Evolutionary conservation across 2,797 vertebrate genomes (phyloP), one percentile per base, ranked within the genome.

Genomic region (Neopelma chrysocephalum): DNA sequence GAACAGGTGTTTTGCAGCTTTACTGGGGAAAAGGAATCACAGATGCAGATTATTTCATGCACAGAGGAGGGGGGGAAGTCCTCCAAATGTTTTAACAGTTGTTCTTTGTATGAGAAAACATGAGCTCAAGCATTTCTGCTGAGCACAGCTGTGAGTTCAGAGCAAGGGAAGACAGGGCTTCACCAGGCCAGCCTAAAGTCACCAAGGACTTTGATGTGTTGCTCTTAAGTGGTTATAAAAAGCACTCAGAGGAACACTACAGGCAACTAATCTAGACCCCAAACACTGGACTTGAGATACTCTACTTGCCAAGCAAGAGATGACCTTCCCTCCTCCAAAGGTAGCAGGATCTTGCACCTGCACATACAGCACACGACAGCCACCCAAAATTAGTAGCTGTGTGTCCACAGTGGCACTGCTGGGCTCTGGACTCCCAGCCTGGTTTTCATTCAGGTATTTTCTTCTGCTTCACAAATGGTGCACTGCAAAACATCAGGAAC

Each of bases 301-400:
- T 42, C 27, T 32, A 26, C 47, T 19, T 5, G 32, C 40, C 85
- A 26, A 54, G 57, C 32, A 31, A 32, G 47, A 0, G 6, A 26
- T 11, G 15, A 10, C 13, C 40, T 32, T 81, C 54, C 34, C n/a
- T 10, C 18, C 68, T 58, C 27, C 47, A 31, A 12, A 57, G 12
- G 32, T 27, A 45, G 25, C 31, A 20, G 29, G 0, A 6, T 5
- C 0, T 21, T 14, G 15, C 22, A 29, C 42, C 38, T 51, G 27
- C 25, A 58, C 4, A 3, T 1, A 8, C 21, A 42, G 20, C 1
- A 0, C 1, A 1, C 0, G 6, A 8, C 75, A 60, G 32, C 31
- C 45, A 20, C 45, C 15, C 38, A 43, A 10, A 40, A 12, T 25
- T 14, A 42, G 11, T 0, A 38, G 22, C 10, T 51, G 23, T 2